phyloP scores from a whole-genome alignment of 1,140 invertebrate species.

The Bombus turneri region DNA sequence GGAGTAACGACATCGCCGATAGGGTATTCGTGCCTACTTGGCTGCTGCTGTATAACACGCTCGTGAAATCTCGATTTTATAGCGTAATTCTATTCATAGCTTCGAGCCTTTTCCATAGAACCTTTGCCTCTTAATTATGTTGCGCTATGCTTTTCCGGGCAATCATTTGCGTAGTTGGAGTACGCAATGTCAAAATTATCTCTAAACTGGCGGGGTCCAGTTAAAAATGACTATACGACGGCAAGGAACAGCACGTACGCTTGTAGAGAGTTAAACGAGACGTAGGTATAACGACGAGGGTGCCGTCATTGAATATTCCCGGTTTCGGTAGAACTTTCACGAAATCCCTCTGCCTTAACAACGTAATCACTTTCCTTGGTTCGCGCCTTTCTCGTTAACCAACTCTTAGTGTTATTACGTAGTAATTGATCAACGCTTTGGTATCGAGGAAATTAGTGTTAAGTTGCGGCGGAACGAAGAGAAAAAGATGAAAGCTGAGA shows the following conservation, averaged over 20 bases:
- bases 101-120: not conserved
- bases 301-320: not conserved
- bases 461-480: not conserved
- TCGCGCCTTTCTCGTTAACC: conserved; percentile 16
- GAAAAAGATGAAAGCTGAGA: not conserved
- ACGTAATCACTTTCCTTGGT: not conserved
- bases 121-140: not conserved
- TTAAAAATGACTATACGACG: not conserved
- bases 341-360: conserved; percentile 15
- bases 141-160: not conserved
- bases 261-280: not conserved
- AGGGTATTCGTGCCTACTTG: conserved; percentile 8
- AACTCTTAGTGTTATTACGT: not conserved
- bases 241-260: not conserved
- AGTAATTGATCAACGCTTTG: not conserved
- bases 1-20: not conserved
- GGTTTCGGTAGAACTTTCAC: not conserved
- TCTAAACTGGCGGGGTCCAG: not conserved
- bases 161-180: not conserved
- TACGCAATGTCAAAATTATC: not conserved
- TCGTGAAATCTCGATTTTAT: conserved; percentile 27
- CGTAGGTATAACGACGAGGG: not conserved
- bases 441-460: not conserved
- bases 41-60: not conserved
- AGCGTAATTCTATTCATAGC: conserved; percentile 5